Evolutionary conservation across 2,797 vertebrate species (phyloP).

Genomic region (Margarornis squamiger): DNA sequence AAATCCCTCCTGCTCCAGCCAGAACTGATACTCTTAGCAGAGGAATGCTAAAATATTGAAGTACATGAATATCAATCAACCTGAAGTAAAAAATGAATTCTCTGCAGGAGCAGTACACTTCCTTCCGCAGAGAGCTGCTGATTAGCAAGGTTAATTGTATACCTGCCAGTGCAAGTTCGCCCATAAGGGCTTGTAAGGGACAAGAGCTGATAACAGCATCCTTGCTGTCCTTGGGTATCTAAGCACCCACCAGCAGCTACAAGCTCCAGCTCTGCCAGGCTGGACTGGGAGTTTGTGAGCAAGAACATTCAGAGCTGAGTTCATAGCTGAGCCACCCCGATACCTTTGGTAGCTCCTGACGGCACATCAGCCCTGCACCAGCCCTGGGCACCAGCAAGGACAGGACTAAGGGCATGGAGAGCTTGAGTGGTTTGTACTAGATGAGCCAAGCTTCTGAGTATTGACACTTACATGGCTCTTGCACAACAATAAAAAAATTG

Average conservation of each 20-base stretch:
- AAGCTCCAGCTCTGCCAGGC: background rate
- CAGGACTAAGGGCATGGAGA: rapidly evolving
- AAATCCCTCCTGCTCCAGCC: background rate
- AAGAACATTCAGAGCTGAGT: background rate
- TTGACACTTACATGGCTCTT: background rate
- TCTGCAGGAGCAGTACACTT: slow-evolving; percentile 6
- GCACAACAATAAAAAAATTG: rapidly evolving
- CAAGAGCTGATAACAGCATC: background rate
- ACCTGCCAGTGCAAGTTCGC: background rate
- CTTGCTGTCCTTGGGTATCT: background rate
- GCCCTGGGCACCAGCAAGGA: background rate
- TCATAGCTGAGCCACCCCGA: background rate
- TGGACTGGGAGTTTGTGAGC: background rate
- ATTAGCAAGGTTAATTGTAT: slow-evolving; percentile 57
- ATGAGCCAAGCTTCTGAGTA: background rate
- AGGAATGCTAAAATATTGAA: background rate
- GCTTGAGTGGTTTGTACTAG: too few species aligned
- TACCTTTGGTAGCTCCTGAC: rapidly evolving
- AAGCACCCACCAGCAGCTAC: background rate
- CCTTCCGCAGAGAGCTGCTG: slow-evolving; percentile 17
- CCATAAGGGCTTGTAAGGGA: background rate
- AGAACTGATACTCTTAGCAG: background rate
- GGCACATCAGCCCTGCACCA: background rate
- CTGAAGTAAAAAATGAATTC: background rate
- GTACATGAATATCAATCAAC: slow-evolving; percentile 13